phyloP scores from a whole-genome alignment of 1,140 invertebrate genomes.

The Limonius californicus region DNA sequence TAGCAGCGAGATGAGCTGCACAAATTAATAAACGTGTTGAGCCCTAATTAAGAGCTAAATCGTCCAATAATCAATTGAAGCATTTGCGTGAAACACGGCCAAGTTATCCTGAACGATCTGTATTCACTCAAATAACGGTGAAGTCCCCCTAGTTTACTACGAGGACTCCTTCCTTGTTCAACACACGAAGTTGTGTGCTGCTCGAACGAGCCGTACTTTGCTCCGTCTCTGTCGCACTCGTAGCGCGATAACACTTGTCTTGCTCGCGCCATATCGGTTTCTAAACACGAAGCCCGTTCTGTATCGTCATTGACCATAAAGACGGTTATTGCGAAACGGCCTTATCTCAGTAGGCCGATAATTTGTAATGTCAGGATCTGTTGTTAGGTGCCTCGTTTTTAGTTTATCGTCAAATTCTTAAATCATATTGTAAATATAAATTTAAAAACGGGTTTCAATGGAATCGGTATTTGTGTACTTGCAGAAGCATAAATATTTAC shows the following conservation, averaged over 20 bases:
- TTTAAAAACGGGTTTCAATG: neutral
- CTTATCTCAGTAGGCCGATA: conserved; percentile 37
- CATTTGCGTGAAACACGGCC: conserved; percentile 1
- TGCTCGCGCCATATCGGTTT: conserved; percentile 20
- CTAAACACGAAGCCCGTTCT: conserved; percentile 9
- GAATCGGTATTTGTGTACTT: no score
- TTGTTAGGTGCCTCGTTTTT: conserved; percentile 37
- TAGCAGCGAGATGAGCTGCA: neutral
- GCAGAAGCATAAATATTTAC: no score
- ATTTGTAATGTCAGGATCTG: conserved; percentile 39
- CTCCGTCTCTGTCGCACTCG: conserved; percentile 7
- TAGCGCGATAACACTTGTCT: neutral
- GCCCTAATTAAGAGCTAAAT: conserved; percentile 13
- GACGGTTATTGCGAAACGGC: conserved; percentile 25
- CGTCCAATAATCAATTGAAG: conserved; percentile 12
- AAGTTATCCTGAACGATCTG: conserved; percentile 29
- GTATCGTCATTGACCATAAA: conserved; percentile 20
- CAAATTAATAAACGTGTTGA: conserved; percentile 10
- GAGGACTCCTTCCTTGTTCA: conserved; percentile 19
- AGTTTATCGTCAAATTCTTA: conserved; percentile 34
- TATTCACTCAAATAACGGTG: conserved; percentile 29
- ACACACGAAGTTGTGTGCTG: conserved; percentile 4
- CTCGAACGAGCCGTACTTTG: conserved; percentile 19
- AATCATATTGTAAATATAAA: conserved; percentile 16
- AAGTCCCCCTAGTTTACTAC: conserved; percentile 30